These are phyloP conservation scores for Upupa epops DNA, from an alignment of 2,113 vertebrate species.

Conservation along the genomic window DNA sequence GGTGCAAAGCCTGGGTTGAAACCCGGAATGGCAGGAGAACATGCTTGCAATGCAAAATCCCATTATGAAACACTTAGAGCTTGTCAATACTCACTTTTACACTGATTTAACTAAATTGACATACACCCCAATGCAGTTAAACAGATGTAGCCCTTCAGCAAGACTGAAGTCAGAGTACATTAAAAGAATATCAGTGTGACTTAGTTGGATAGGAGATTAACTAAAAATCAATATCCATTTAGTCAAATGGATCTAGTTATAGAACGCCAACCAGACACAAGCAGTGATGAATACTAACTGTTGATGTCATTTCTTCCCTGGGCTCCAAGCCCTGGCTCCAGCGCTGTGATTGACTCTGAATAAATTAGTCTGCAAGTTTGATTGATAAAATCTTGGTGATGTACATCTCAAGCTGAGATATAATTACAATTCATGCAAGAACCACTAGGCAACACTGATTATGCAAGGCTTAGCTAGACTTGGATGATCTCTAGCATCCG, in stretches of 20 bases:
- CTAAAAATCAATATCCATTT: conserved; percentile 46
- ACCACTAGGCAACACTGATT: neutral
- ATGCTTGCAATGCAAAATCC: neutral
- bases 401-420: neutral
- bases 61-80: neutral
- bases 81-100: conserved; percentile 1
- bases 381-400: neutral
- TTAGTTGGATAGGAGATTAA: conserved; percentile 10
- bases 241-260: conserved; percentile 5
- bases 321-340: neutral
- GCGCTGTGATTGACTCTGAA: neutral
- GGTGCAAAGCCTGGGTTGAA: neutral
- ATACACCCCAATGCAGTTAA: neutral
- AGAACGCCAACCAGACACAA: neutral
- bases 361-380: neutral
- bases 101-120: neutral
- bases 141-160: neutral
- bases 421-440: neutral
- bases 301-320: neutral
- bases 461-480: neutral
- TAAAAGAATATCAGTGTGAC: neutral
- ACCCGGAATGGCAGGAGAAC: neutral
- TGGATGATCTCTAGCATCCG: neutral
- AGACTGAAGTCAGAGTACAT: neutral
- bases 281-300: neutral